Conservation (phyloP, 1,140 invertebrate genomes). For the Bombus waltoni region DNA sequence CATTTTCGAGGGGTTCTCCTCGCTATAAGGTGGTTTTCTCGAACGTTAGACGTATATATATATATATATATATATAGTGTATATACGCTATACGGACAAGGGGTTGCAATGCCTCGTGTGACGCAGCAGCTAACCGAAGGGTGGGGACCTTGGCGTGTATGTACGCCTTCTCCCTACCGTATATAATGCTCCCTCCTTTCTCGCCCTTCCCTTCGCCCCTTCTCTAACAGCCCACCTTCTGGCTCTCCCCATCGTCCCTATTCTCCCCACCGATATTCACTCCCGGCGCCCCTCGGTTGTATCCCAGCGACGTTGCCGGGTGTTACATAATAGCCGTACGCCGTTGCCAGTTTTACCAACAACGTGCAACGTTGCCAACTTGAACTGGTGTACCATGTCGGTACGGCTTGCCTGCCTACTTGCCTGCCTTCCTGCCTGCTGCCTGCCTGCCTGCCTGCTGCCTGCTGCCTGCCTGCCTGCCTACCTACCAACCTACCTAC, state of each 20-base stretch:
- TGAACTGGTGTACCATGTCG: constrained; percentile 64
- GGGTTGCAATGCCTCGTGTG: constrained; percentile 77
- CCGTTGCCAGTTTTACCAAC: constrained; percentile 64
- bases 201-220: constrained; percentile 39
- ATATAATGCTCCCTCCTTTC: constrained; percentile 42
- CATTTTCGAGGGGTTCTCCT: constrained; percentile 51
- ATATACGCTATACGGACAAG: constrained; percentile 66
- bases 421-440: constrained; percentile 1
- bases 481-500: neutral
- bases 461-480: neutral
- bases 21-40: constrained; percentile 51
- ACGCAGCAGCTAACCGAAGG: constrained; percentile 65
- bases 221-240: constrained; percentile 55
- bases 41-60: constrained; percentile 13
- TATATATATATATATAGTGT: neutral
- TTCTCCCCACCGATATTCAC: constrained; percentile 68
- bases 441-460: neutral
- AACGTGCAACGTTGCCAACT: constrained; percentile 77
- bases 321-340: constrained; percentile 79
- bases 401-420: constrained; percentile 26
- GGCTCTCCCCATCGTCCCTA: constrained; percentile 59
- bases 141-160: constrained; percentile 62
- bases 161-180: constrained; percentile 54
- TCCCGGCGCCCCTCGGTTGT: constrained; percentile 59
- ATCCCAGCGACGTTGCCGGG: constrained; percentile 77